Base-by-base conservation (phyloP, 2,113 vertebrate species). In the Osmerus eperlanus region DNA sequence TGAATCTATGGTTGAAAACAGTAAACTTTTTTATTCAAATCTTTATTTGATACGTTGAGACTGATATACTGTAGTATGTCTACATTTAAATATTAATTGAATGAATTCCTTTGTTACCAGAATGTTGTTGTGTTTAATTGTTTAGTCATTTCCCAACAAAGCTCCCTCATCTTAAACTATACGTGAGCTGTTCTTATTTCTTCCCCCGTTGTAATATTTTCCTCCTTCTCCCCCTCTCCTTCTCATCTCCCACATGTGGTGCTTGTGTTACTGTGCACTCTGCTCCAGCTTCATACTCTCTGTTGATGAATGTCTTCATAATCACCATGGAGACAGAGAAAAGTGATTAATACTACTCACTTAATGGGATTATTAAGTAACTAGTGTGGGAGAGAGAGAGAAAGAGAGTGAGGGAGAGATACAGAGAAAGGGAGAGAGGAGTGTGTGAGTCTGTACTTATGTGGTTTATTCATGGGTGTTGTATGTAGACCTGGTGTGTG, bases 261-360 rank as follows among this genome's bases (percentile, higher is more conserved):
- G 52, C 67, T 76, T 54, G 8, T 47, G 41, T 47, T 12, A 47
- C 41, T 36, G 7, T 36, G 32, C 32, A 36, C 32, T 36, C 32
- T 60, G 76, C 56, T 81, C 70, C 70, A 83, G 74, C 78, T 84
- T 77, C 73, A 83, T 80, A 76, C 79, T 69, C 23, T 73, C 69
- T 69, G 70, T 74, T 86, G 84, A 89, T 85, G 82, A 85, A 88
- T 84, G 81, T 74, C 75, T 81, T 80, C 76, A 86, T 89, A 86
- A 86, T 87, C 81, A 87, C 78, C 82, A 73, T 25, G 15, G 80
- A 79, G 80, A 85, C 74, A 79, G 75, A 83, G 70, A 76, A 75
- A 69, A 74, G 82, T 80, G 81, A 88, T 87, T 87, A 88, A 89
- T 89, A 83, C 77, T 58, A 76, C 70, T 84, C 79, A 82, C 85